Base-by-base conservation (phyloP, 2,888 invertebrate species). In the Lycophotia porphyrea region DNA sequence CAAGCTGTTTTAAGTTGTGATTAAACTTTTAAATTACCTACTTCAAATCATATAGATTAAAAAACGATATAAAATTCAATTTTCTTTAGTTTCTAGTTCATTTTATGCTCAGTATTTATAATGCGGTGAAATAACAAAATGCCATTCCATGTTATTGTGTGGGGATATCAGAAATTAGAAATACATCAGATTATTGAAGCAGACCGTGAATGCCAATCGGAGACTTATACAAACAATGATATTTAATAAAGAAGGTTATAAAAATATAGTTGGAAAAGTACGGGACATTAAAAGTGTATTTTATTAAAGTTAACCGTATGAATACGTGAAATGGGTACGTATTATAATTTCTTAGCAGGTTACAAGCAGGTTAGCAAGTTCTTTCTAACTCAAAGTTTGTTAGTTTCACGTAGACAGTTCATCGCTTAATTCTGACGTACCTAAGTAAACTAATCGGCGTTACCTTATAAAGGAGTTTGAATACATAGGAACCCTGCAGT, bases 91-190 rank as follows among this genome's bases (percentile, higher is more conserved):
- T 79, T 72, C 68, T 71, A 82, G 52, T 82, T 82, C 64, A 82
- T 83, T 85, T 82, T 83, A 83, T 85, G 82, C 78, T 85, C 73
- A 71, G 86, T 82, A 82, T 73, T 85, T 77, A 71, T 73, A 83
- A 82, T 60, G 83, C 83, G 77, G 66, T 85, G 70, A 81, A 82
- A 82, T 66, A 82, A 82, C 70, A 73, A 58, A 83, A 82, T 82
- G 67, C 55, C 78, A 82, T 82, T 82, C 70, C 52, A 73, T 73
- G 86, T 77, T 82, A 85, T 82, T 85, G 86, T 77, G 52, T 71
- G 71, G 64, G 85, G 64, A 83, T 82, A 82, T 82, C 60, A 85
- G 82, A 85, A 81, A 82, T 82, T 85, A 82, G 72, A 82, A 85
- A 85, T 82, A 82, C 77, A 82, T 82, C 72, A 82, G 82, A 85